Conservation (phyloP, 2,113 vertebrate species). For the Chionodraco myersi region DNA sequence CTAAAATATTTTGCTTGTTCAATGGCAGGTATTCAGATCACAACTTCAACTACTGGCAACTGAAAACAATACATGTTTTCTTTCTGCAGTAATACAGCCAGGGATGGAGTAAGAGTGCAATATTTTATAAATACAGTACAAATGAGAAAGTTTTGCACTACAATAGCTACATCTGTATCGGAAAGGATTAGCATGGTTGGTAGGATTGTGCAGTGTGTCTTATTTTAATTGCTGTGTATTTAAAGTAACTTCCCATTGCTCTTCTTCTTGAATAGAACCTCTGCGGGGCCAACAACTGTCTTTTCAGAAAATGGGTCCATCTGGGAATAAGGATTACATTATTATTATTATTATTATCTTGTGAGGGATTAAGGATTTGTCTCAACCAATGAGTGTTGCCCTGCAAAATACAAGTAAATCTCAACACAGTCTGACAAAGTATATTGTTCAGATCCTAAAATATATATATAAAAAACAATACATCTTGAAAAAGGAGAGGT, state of each 20-base stretch:
- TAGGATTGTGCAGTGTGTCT: constrained; percentile 65
- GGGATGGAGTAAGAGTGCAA: constrained; percentile 26
- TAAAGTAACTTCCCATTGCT: constrained; percentile 74
- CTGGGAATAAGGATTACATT: constrained; percentile 84
- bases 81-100: constrained; percentile 48
- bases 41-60: constrained; percentile 31
- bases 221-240: constrained; percentile 79
- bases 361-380: constrained; percentile 85
- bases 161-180: constrained; percentile 65
- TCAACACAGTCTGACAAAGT: constrained; percentile 71
- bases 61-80: constrained; percentile 49
- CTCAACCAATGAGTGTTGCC: constrained; percentile 74
- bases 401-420: constrained; percentile 74
- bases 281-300: constrained; percentile 61
- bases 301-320: constrained; percentile 78
- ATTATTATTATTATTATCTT: constrained; percentile 84
- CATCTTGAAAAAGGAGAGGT: constrained; percentile 35
- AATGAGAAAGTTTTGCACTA: constrained; percentile 57
- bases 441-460: constrained; percentile 70
- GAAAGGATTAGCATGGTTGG: constrained; percentile 67
- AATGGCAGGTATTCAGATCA: constrained; percentile 42
- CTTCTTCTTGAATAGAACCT: constrained; percentile 70
- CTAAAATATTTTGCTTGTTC: constrained; percentile 39
- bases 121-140: constrained; percentile 35
- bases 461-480: constrained; percentile 26